A percentile compares a stretch with the other conserved stretches of the same genome.
phyloP scores from a whole-genome alignment of 2,113 vertebrate genomes.

The Elephantulus edwardii region DNA sequence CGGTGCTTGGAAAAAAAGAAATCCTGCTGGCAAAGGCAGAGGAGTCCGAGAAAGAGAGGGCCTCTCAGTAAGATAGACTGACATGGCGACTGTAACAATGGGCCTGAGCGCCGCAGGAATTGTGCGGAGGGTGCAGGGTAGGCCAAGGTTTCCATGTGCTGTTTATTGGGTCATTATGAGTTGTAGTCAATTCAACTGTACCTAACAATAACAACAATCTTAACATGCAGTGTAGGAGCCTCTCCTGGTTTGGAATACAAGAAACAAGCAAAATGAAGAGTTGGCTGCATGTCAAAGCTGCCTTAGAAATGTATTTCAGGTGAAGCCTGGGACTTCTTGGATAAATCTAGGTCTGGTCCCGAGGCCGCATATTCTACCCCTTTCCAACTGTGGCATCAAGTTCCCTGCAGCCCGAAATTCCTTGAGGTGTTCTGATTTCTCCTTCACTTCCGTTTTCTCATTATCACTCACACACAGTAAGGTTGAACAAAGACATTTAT shows the following conservation, averaged over 20 bases:
- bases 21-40: no score
- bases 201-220: no score
- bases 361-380: neutral
- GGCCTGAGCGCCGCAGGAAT: no score
- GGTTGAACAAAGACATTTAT: constrained; percentile 77
- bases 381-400: neutral
- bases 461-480: neutral
- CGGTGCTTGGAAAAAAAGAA: no score
- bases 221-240: neutral
- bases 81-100: no score
- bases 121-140: no score
- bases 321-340: neutral
- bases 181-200: no score
- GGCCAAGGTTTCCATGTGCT: no score
- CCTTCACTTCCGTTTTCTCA: neutral
- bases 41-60: no score
- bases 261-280: neutral
- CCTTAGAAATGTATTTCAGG: neutral
- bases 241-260: neutral
- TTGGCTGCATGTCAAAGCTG: neutral
- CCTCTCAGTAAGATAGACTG: no score
- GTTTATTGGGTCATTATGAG: no score
- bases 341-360: neutral
- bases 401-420: neutral
- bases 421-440: neutral